Evolutionary conservation across 2,888 invertebrate genomes (phyloP), one percentile per base, ranked within the genome.

Genomic region (Baccha elongata): DNA sequence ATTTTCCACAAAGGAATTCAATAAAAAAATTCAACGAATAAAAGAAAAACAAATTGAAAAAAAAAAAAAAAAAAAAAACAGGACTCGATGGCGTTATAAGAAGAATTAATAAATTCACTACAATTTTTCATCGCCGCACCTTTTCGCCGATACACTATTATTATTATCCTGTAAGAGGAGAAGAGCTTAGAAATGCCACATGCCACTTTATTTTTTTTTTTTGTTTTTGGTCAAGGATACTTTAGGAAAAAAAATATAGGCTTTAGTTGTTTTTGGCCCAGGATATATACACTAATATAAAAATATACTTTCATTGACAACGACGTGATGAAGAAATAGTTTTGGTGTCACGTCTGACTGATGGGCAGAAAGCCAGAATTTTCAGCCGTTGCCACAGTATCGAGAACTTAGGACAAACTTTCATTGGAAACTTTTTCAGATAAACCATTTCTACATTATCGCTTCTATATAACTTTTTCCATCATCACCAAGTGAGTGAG

Each of bases 271-370:
- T 52, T 46, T 48, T 48, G 15, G 23, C 23, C 15, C 10, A 11
- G 32, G 40, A n/a, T n/a, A n/a, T n/a, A n/a, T n/a, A n/a, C n/a
- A n/a, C n/a, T n/a, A n/a, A n/a, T 46, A 15, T 32, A 8, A 46
- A 10, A 10, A 37, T 19, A 10, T 26, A 42, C 60, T 60, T 60
- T 44, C 6, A 13, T 44, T 60, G 29, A 60, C 37, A 52, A 62
- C 75, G 32, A 71, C 26, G 67, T 81, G 76, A 76, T 72, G 67
- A 72, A 50, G 60, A 62, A 76, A 65, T 76, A 76, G 67, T 76
- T 81, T 71, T 15, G 17, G 37, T 75, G 81, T 81, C 71, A 75
- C 69, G 71, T 71, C 67, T 76, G 71, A 81, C 52, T 67, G 71
- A 71, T 67, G 65, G 81, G 71, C 58, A 71, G 13, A 7, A 32